Conservation (phyloP, 2,113 vertebrate species). For the Sebastes fasciatus region DNA sequence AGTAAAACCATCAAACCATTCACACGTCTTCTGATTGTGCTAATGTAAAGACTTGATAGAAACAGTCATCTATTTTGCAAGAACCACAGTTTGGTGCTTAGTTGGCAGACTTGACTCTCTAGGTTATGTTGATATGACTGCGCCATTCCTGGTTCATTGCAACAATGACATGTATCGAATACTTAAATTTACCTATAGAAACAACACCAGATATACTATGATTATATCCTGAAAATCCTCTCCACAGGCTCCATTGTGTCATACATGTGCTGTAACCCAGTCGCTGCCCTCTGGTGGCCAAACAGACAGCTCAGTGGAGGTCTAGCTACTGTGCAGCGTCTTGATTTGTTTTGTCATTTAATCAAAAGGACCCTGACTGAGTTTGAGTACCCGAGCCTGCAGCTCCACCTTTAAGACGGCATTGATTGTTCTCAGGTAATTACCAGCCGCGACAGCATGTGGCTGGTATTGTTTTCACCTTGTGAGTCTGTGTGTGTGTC, state of each 20-base stretch:
- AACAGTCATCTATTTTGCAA: neutral
- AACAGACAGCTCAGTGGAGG: neutral
- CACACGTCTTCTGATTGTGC: neutral
- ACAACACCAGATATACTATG: neutral
- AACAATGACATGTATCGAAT: neutral
- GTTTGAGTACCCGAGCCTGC: neutral
- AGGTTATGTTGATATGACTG: too few relatives aligned
- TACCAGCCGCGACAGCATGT: neutral
- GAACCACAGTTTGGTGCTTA: neutral
- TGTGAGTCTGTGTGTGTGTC: neutral
- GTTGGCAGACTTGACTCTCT: too few relatives aligned
- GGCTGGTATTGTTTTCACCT: neutral
- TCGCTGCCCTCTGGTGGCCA: slow-evolving; percentile 42
- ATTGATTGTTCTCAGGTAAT: slow-evolving; percentile 5
- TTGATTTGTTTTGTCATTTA: slow-evolving; percentile 47
- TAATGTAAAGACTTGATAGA: neutral
- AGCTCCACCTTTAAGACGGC: neutral
- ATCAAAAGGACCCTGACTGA: neutral
- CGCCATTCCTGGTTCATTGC: neutral
- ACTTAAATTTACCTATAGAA: neutral
- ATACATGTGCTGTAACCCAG: neutral
- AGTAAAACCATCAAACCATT: neutral
- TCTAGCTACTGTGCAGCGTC: neutral
- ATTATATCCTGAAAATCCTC: neutral
- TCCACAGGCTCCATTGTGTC: neutral